These are phyloP conservation scores for Villa cingulata DNA, from an alignment of 2,888 invertebrate genomes.

Conservation along the genomic window DNA sequence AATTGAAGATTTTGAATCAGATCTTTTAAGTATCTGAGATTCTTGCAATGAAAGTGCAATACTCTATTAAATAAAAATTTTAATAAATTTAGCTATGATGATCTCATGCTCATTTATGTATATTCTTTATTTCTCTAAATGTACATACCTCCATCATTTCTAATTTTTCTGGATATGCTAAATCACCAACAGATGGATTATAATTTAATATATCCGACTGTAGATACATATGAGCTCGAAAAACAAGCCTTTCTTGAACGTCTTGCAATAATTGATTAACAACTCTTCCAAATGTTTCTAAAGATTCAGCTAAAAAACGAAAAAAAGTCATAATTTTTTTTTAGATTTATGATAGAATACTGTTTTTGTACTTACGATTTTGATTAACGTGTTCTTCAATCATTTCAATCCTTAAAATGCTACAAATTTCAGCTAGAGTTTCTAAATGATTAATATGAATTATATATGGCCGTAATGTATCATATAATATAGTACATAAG, in stretches of 20 bases:
- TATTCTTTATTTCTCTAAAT: no score
- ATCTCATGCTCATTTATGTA: no score
- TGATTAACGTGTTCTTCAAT: constrained; percentile 79
- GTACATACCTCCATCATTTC: constrained; percentile 82
- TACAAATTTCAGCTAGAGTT: constrained; percentile 91
- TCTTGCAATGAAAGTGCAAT: constrained; percentile 51
- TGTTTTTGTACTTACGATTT: constrained; percentile 46
- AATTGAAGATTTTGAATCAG: constrained; percentile 55
- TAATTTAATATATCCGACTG: constrained; percentile 80
- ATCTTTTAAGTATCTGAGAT: constrained; percentile 40
- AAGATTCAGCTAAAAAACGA: constrained; percentile 44
- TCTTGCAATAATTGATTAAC: constrained; percentile 80
- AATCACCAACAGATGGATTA: constrained; percentile 83
- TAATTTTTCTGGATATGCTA: constrained; percentile 95
- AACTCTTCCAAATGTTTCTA: constrained; percentile 62
- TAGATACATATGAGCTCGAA: constrained; percentile 86
- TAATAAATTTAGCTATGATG: no score
- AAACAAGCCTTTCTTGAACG: constrained; percentile 91
- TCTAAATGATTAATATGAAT: constrained; percentile 96
- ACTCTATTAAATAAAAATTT: constrained; percentile 36
- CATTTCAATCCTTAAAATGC: constrained; percentile 82
- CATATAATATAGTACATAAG: constrained; percentile 79
- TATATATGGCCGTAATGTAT: constrained; percentile 80
- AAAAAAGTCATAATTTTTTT: background rate
- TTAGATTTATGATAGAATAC: background rate